These are phyloP conservation scores for Cyprinodon brontotheroides DNA, from an alignment of 2,113 vertebrate genomes.

Conservation along the genomic window DNA sequence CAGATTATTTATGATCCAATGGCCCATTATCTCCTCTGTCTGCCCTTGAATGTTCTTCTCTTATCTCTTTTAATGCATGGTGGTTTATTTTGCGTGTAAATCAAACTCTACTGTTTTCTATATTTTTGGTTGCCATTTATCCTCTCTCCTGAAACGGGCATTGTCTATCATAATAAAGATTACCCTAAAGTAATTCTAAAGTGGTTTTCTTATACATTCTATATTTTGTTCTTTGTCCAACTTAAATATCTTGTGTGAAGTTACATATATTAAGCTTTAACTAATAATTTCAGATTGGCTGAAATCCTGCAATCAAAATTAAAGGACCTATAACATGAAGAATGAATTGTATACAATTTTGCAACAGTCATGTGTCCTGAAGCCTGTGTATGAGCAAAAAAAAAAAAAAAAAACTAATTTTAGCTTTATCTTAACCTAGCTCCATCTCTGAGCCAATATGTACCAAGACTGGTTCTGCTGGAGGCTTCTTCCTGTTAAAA, in stretches of 20 bases:
- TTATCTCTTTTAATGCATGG: neutral
- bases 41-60: neutral
- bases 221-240: neutral
- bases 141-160: neutral
- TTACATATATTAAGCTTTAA: constrained; percentile 20
- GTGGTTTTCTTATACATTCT: neutral
- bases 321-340: neutral
- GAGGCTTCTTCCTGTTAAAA: no score
- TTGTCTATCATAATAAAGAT: constrained; percentile 5
- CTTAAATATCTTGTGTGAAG: neutral
- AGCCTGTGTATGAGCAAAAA: no score
- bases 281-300: constrained; percentile 8
- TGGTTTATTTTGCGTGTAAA: constrained; percentile 6
- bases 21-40: neutral
- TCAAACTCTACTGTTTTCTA: neutral
- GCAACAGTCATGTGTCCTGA: no score
- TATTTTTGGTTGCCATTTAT: constrained; percentile 19
- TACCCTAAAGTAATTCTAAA: neutral
- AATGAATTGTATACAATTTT: no score
- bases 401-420: no score
- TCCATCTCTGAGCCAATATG: no score
- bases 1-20: constrained; percentile 33
- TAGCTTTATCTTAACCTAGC: no score
- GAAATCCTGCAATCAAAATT: constrained; percentile 2
- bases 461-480: no score